Percentiles rank a stretch among this genome's conserved stretches.
These are phyloP conservation scores for Alligator mississippiensis DNA, from an alignment of 2,113 vertebrate species.

Conservation along the genomic window DNA sequence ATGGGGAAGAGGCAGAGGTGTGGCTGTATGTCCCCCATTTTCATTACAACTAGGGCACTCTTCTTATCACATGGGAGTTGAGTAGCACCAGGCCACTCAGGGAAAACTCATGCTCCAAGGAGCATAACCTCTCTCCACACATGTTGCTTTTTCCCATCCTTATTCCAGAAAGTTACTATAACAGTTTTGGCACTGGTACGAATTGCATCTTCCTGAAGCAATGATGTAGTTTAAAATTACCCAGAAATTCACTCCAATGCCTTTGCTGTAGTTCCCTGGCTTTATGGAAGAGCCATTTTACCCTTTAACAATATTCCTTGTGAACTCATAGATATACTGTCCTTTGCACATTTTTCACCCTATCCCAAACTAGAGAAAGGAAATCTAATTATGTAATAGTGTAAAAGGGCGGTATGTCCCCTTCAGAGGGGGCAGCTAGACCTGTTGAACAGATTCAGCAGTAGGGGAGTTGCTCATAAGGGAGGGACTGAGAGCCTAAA, in stretches of 20 bases:
- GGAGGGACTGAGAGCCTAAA: too few species aligned
- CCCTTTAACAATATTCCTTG: background rate
- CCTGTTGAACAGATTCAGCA: too few species aligned
- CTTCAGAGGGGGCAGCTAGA: too few species aligned
- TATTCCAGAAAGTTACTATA: background rate
- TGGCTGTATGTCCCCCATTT: background rate
- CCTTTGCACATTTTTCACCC: background rate
- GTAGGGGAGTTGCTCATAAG: too few species aligned
- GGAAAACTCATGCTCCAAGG: background rate
- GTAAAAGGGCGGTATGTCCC: too few species aligned
- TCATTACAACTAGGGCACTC: background rate
- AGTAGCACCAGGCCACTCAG: background rate
- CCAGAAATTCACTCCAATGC: background rate
- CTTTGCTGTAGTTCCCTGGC: background rate
- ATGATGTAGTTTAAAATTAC: background rate
- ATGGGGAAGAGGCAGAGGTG: background rate
- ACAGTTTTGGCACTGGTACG: too few species aligned
- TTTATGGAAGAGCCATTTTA: background rate
- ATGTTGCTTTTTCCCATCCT: background rate
- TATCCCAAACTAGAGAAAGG: rapidly evolving
- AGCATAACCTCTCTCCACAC: background rate
- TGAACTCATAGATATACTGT: background rate
- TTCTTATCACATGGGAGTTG: background rate
- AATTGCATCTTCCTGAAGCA: background rate
- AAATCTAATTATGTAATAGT: rapidly evolving